Percentiles rank a stretch among this genome's conserved stretches.
phyloP scores from a whole-genome alignment of 1,140 invertebrate species.

The Musca domestica region DNA sequence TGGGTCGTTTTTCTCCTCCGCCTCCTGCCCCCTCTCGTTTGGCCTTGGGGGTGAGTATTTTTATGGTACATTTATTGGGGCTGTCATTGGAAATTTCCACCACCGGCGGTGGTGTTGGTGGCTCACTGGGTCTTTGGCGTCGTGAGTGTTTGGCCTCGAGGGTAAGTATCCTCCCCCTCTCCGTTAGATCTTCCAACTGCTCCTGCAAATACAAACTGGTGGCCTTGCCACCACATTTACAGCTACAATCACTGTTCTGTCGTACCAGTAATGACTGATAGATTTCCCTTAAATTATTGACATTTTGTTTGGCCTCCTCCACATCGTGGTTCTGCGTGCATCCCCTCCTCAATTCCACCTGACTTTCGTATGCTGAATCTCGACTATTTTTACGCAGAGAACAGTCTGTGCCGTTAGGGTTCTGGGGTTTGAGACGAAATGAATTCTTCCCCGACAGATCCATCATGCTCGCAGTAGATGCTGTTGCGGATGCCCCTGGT shows the following conservation, averaged over 20 bases:
- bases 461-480: constrained; percentile 36
- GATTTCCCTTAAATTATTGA: constrained; percentile 70
- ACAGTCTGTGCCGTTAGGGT: background rate
- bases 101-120: constrained; percentile 52
- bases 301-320: constrained; percentile 32
- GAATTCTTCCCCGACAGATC: constrained; percentile 30
- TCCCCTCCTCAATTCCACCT: background rate
- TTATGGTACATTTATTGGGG: constrained; percentile 44
- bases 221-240: constrained; percentile 33
- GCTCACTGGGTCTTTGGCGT: constrained; percentile 61
- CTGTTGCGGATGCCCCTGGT: constrained; percentile 25
- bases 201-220: constrained; percentile 11
- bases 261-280: constrained; percentile 62
- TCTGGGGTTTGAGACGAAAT: constrained; percentile 34
- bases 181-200: constrained; percentile 31
- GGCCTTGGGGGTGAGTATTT: constrained; percentile 38
- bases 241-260: constrained; percentile 38
- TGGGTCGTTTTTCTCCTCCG: background rate
- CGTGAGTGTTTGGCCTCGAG: constrained; percentile 67
- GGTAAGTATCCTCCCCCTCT: constrained; percentile 61
- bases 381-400: background rate
- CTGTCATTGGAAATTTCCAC: constrained; percentile 33
- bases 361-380: constrained; percentile 17
- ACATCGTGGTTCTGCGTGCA: background rate
- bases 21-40: background rate